Evolutionary conservation across 2,888 invertebrate species (phyloP), one percentile per base, ranked within the genome.

Genomic region (Acrocera orbiculus): DNA sequence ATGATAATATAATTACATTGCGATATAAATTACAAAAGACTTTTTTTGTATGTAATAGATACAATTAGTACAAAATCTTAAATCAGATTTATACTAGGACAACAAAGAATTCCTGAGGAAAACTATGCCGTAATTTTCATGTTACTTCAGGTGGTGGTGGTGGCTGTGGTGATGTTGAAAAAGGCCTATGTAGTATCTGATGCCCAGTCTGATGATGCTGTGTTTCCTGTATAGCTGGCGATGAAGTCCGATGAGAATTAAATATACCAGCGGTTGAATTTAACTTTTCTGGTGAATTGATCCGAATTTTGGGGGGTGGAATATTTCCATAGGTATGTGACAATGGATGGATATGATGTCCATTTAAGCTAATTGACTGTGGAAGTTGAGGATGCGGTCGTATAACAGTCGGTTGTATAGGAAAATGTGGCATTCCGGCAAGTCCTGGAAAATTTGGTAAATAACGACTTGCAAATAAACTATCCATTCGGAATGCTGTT

Each of bases 381-480:
- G 59, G 58, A 44, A 58, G 42, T 40, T 59, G 58, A 10, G 60
- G 59, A 46, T 59, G 59, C 16, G 60, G 59, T 36, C 60, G 39
- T 33, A 60, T 56, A 23, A 60, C 57, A 34, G 58, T 58, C 27
- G 59, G 59, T 40, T 58, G 58, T 27, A 58, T 52, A 34, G 58
- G 58, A 43, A 58, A 57, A 44, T 58, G 57, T 25, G 58, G 51
- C 47, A 59, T 54, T 43, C 56, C 58, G 43, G 56, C 54, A 33
- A 58, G 52, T 40, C 54, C 56, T 41, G 58, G 53, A 47, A 60
- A 56, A 44, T 53, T 57, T 42, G 59, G 60, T 46, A 61, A 47
- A 45, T 60, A 61, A 37, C 57, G 56, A 30, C 59, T 56, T 11
- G 58, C 58, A 39, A 61, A 60, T 30, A 60, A 48, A 25, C 40